Evolutionary conservation across 2,888 invertebrate species (phyloP), one percentile per base, ranked within the genome.

Genomic region (Hermaeophaga mercurialis): DNA sequence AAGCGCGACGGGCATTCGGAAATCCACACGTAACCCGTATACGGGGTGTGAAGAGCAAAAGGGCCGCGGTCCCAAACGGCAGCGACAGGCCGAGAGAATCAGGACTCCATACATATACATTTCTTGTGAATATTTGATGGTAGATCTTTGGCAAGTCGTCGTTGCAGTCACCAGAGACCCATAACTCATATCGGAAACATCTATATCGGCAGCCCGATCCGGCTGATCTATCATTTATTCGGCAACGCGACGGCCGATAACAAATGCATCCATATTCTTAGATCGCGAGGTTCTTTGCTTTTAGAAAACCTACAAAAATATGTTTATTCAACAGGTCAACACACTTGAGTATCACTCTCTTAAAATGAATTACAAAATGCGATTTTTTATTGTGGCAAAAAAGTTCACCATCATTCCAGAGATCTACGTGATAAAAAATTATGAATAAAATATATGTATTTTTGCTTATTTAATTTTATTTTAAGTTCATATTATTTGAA

Each of bases 121-220:
- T 63, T 59, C 62, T 59, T 61, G n/a, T 76, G 72, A 75, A 77
- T 77, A 75, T 77, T 77, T 77, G 73, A 77, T 76, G 70, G 65
- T 28, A 66, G 70, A 71, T 73, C 73, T 75, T 75, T 75, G 76
- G 74, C 75, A 75, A 75, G 74, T 76, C 76, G 75, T 75, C 74
- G 74, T 73, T 63, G 64, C 63, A 69, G 73, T 69, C 75, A 69
- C 75, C 66, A 63, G 76, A 75, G 76, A 73, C 73, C 73, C 74
- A 77, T 77, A 77, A 77, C 74, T 77, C 77, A 77, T 77, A 76
- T 76, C 71, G 75, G 65, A 70, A 73, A 73, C 70, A 71, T 73
- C 73, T 76, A 75, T 74, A 76, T 76, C 75, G 74, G 70, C 69
- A 69, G 72, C 72, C n/a, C n/a, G n/a, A 69, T 73, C 73, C 73